Base-by-base conservation (phyloP, 23 tunicate species). In the Styela plicata region DNA sequence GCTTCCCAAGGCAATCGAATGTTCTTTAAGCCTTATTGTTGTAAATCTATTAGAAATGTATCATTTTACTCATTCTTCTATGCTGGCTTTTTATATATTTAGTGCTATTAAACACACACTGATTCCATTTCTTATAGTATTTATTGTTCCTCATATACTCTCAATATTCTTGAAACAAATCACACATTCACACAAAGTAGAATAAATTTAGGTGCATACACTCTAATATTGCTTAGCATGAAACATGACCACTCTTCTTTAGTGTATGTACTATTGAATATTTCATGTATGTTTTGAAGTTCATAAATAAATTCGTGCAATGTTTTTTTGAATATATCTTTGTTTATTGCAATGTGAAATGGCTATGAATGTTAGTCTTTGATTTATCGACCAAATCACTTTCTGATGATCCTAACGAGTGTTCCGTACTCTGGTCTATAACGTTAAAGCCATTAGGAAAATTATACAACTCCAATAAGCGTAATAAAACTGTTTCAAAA, bases 141-240 rank as follows among this genome's bases (percentile, higher is more conserved):
- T 67, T 67, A 25, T 67, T 67, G 24, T 67, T 67, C 71, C 71
- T 67, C 22, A 18, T 22, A 1, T 67, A 18, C 71, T 67, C 24
- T 29, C 30, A 67, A 67, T 18, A 67, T 25, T 1, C 22, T 27
- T 17, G n/a, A n/a, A n/a, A n/a, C n/a, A n/a, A n/a, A n/a, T n/a
- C n/a, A n/a, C n/a, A n/a, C n/a, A 67, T 67, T 67, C 71, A 67
- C 71, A 27, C 30, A 67, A 67, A 22, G 22, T 24, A 44, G 57
- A 44, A 5, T 44, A 44, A n/a, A n/a, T n/a, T n/a, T n/a, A n/a
- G n/a, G n/a, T n/a, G n/a, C n/a, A n/a, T n/a, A n/a, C n/a, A n/a
- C n/a, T n/a, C n/a, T n/a, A n/a, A n/a, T n/a, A n/a, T n/a, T n/a
- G n/a, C n/a, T n/a, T n/a, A n/a, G n/a, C n/a, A n/a, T n/a, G n/a